A percentile compares a stretch with the other conserved stretches of the same genome.
phyloP scores from a whole-genome alignment of 1,140 invertebrate species.

The Sitobion miscanthi region DNA sequence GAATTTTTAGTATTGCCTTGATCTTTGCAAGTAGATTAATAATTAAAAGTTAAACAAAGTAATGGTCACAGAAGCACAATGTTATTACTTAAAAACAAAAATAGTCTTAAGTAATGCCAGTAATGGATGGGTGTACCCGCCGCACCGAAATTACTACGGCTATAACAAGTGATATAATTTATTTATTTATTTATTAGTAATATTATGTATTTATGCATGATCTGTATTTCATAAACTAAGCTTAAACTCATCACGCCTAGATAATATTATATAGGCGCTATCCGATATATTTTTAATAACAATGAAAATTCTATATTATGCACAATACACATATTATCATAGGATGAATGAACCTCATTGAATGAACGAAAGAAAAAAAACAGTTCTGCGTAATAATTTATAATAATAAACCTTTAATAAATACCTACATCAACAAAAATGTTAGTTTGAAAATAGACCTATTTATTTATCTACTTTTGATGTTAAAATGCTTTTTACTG shows the following conservation, averaged over 20 bases:
- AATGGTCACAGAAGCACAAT: neutral
- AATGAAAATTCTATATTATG: neutral
- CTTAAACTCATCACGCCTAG: neutral
- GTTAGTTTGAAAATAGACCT: neutral
- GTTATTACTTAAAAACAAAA: neutral
- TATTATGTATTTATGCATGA: neutral
- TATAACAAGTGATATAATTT: neutral
- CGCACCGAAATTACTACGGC: neutral
- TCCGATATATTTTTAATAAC: neutral
- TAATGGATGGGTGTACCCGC: neutral
- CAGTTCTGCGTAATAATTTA: neutral
- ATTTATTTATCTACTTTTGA: neutral
- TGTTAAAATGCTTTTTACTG: neutral
- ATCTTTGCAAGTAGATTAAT: neutral
- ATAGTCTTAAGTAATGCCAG: neutral
- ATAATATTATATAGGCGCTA: neutral
- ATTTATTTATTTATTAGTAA: too few species aligned
- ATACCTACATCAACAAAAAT: neutral
- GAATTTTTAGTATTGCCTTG: neutral
- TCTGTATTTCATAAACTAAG: neutral
- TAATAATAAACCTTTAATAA: neutral
- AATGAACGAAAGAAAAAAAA: neutral
- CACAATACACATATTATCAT: neutral
- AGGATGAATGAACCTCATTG: neutral
- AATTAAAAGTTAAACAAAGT: neutral